Percentiles rank a stretch among this genome's conserved stretches.
Conservation (phyloP, 2,888 invertebrate genomes). For the Cryptus viduatorius region DNA sequence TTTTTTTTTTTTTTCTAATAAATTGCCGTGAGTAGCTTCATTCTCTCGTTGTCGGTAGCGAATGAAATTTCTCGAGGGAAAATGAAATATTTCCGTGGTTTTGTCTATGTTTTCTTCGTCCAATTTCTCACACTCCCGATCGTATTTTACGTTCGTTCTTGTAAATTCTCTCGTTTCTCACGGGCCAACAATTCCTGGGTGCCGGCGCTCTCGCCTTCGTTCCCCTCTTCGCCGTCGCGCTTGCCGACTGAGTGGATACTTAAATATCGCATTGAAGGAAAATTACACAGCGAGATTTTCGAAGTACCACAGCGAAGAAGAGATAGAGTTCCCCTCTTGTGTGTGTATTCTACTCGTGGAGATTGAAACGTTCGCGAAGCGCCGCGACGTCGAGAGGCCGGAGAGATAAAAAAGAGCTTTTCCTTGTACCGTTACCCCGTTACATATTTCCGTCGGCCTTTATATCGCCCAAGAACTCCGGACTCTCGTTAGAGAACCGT, state of each 20-base stretch:
- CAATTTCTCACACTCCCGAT: neutral
- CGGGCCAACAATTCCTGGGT: neutral
- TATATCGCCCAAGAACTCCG: slow-evolving; percentile 1
- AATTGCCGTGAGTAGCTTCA: slow-evolving; percentile 35
- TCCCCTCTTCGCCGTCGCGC: neutral
- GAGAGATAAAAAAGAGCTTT: slow-evolving; percentile 1
- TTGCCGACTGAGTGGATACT: slow-evolving; percentile 3
- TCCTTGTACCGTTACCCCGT: slow-evolving; percentile 13
- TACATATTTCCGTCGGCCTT: slow-evolving; percentile 23
- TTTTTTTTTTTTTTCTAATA: slow-evolving; percentile 29
- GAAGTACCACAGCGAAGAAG: neutral
- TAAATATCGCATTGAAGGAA: slow-evolving; percentile 9
- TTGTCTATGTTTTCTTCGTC: slow-evolving; percentile 1
- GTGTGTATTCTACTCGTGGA: neutral
- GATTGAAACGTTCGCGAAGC: slow-evolving; percentile 11
- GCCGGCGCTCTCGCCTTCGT: too few relatives aligned
- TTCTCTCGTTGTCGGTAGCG: neutral
- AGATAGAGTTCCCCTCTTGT: neutral
- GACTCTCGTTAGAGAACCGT: slow-evolving; percentile 36
- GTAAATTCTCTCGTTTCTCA: neutral
- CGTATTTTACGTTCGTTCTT: neutral
- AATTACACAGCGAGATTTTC: neutral
- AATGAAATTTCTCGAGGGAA: slow-evolving; percentile 13
- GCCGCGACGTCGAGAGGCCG: neutral
- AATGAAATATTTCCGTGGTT: slow-evolving; percentile 35